These are phyloP conservation scores for Heliconius charithonia DNA, from an alignment of 2,888 invertebrate genomes.

Conservation along the genomic window DNA sequence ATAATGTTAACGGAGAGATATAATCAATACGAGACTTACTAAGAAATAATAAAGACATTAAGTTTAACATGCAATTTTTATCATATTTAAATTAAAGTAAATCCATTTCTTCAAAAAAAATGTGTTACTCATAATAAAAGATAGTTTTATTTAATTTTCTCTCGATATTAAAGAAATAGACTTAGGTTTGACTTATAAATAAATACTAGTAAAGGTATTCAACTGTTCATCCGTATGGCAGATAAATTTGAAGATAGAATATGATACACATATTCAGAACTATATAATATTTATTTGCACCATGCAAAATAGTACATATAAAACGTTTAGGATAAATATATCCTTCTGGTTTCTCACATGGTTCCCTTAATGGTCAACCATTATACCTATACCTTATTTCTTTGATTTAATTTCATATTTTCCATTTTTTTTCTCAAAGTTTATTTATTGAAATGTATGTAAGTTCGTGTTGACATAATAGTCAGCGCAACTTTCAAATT, in stretches of 20 bases:
- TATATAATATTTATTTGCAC: constrained; percentile 79
- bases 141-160: background rate
- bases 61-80: background rate
- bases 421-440: background rate
- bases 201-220: constrained; percentile 23
- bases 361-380: constrained; percentile 84
- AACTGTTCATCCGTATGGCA: constrained; percentile 63
- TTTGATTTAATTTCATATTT: background rate
- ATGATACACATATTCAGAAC: constrained; percentile 23
- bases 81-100: background rate
- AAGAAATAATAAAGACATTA: background rate
- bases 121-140: background rate
- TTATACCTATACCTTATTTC: too few relatives aligned
- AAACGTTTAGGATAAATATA: constrained; percentile 79
- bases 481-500: background rate
- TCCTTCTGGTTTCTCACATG: constrained; percentile 87
- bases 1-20: background rate
- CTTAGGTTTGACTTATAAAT: background rate
- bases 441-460: background rate
- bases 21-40: background rate
- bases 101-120: constrained; percentile 14
- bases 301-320: constrained; percentile 93
- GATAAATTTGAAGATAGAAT: constrained; percentile 45
- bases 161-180: constrained; percentile 27
- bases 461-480: background rate